These are phyloP conservation scores for Acrossocheilus wenchowensis DNA, from an alignment of 2,797 vertebrate genomes.

Conservation along the genomic window DNA sequence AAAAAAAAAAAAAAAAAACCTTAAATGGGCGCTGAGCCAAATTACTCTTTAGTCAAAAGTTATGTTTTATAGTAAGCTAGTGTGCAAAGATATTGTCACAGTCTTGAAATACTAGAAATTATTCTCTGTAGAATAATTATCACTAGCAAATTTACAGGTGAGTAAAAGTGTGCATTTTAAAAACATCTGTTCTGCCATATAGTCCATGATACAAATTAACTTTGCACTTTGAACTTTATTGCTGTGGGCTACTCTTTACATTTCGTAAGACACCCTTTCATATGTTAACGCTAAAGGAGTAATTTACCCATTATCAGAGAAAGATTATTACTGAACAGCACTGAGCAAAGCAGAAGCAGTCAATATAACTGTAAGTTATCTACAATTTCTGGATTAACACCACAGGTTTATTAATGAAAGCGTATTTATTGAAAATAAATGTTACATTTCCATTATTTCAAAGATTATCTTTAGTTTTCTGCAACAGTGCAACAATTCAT, in stretches of 20 bases:
- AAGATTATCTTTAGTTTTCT: neutral
- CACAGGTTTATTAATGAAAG: no score
- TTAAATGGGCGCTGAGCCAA: neutral
- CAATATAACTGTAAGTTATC: neutral
- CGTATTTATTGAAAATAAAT: neutral
- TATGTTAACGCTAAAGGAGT: neutral
- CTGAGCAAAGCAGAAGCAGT: neutral
- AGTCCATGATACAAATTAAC: neutral
- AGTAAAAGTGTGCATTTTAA: neutral
- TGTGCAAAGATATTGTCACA: neutral
- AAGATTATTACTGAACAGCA: neutral
- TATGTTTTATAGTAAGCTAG: neutral
- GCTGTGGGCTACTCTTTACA: neutral
- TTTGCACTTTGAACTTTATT: neutral
- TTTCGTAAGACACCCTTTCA: neutral
- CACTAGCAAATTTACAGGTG: neutral
- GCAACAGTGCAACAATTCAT: neutral
- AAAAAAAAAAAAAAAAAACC: no score
- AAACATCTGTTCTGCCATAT: neutral
- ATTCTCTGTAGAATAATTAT: neutral
- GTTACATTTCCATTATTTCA: neutral
- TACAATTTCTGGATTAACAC: no score
- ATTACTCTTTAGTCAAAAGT: neutral
- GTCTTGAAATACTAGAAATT: neutral
- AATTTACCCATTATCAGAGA: neutral